Evolutionary conservation across 2,797 vertebrate species (phyloP), one percentile per base, ranked within the genome.

Genomic region (Gouania willdenowi): DNA sequence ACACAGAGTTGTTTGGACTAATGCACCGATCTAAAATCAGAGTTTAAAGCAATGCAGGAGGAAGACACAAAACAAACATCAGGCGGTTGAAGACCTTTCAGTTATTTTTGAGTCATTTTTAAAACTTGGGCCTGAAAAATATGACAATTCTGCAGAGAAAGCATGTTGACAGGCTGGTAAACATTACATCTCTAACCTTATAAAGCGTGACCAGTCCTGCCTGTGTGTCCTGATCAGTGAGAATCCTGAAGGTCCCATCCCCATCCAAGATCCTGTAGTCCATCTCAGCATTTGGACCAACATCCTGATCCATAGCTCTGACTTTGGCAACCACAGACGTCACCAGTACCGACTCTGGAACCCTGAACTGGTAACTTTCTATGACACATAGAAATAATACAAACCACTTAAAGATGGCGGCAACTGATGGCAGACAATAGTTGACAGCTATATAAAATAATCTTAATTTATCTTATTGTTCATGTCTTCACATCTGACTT

Each of bases 181-280:
- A 18, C 15, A 12, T 4, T 8, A 27, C 3, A n/a, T 17, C 17
- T 17, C 13, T 86, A n/a, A 93, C 94, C 88, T 93, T 93, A 31
- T 92, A 88, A 56, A 95, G 87, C 5, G 82, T 88, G 71, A 95
- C 79, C 56, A 94, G 82, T 74, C 92, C 94, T 68, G 97, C 94
- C 53, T 97, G 93, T 0, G 91, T 93, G 11, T 90, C 88, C 79
- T 89, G 90, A 78, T 97, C 91, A 0, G 91, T 88, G 29, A 80
- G 62, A 63, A 97, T 89, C 79, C 88, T 88, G 81, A 95, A 95
- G 50, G 91, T 75, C 23, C 90, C 90, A 5, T 95, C 92, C 44
- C 92, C 93, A 38, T 95, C 92, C 54, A 92, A 85, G 66, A 97
- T 91, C 61, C 87, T 91, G 74, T 94, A 97, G 34, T 94, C 92